These are phyloP conservation scores for Euplagia quadripunctaria DNA, from an alignment of 2,888 invertebrate species.

Conservation along the genomic window DNA sequence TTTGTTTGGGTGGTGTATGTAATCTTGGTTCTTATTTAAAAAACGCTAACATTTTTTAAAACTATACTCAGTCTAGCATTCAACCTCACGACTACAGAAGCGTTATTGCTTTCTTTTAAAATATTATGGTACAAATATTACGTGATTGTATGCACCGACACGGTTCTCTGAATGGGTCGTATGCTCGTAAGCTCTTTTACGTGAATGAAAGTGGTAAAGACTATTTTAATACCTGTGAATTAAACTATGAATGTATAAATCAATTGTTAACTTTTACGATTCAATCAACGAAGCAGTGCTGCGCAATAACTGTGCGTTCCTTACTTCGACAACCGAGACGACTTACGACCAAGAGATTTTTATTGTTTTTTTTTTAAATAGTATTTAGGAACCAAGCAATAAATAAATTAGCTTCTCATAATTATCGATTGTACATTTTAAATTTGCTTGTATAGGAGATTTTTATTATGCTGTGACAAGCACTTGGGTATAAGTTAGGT, in stretches of 20 bases:
- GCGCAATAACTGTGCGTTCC: too few relatives aligned
- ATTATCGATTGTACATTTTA: too few relatives aligned
- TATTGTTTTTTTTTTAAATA: too few relatives aligned
- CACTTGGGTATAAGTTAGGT: too few relatives aligned
- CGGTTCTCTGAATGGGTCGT: background rate
- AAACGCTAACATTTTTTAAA: too few relatives aligned
- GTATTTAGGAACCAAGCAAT: too few relatives aligned
- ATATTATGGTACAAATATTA: background rate
- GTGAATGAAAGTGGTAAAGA: background rate
- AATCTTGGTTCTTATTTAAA: too few relatives aligned
- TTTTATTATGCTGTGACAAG: too few relatives aligned
- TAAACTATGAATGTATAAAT: background rate
- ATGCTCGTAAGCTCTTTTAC: background rate
- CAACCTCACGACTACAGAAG: background rate
- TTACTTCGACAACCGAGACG: too few relatives aligned
- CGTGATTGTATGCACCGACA: conserved; percentile 1
- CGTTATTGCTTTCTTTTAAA: conserved; percentile 1
- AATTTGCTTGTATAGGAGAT: too few relatives aligned
- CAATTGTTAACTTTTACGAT: background rate
- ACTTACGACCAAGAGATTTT: too few relatives aligned
- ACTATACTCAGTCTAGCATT: background rate
- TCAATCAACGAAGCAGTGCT: background rate
- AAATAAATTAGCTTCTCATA: too few relatives aligned
- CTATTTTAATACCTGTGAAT: background rate
- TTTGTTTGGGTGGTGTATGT: background rate